Conservation (phyloP, 2,113 vertebrate genomes). For the Erinaceus europaeus region DNA sequence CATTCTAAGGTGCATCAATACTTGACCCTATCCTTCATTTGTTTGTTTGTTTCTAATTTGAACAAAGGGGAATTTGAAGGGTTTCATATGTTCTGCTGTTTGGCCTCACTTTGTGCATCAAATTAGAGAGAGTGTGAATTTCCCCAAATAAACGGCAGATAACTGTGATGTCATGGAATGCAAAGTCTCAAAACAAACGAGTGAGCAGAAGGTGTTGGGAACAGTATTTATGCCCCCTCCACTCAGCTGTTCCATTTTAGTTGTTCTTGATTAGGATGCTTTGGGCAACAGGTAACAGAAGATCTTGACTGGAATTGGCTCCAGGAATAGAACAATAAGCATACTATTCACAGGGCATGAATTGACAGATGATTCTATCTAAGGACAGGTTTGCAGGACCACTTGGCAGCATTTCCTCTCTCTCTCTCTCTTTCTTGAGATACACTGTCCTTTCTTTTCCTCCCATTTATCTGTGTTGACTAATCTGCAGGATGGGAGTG, state of each 20-base stretch:
- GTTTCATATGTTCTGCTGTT: not conserved
- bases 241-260: not conserved
- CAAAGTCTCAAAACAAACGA: slow-evolving; percentile 5
- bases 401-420: not conserved
- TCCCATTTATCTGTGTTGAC: accelerated
- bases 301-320: not conserved
- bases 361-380: not conserved
- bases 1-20: no score
- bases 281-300: not conserved
- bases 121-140: slow-evolving; percentile 1
- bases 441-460: not conserved
- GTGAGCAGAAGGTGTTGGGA: not conserved
- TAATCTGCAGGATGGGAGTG: not conserved
- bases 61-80: slow-evolving; percentile 16
- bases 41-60: no score
- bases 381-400: not conserved
- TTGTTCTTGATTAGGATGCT: not conserved
- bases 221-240: not conserved
- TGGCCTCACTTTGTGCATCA: not conserved
- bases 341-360: not conserved
- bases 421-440: no score
- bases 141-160: no score
- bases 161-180: not conserved
- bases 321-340: no score
- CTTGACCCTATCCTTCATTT: no score